Evolutionary conservation across 2,888 invertebrate genomes (phyloP), one percentile per base, ranked within the genome.

Genomic region (Cephus pulcher): DNA sequence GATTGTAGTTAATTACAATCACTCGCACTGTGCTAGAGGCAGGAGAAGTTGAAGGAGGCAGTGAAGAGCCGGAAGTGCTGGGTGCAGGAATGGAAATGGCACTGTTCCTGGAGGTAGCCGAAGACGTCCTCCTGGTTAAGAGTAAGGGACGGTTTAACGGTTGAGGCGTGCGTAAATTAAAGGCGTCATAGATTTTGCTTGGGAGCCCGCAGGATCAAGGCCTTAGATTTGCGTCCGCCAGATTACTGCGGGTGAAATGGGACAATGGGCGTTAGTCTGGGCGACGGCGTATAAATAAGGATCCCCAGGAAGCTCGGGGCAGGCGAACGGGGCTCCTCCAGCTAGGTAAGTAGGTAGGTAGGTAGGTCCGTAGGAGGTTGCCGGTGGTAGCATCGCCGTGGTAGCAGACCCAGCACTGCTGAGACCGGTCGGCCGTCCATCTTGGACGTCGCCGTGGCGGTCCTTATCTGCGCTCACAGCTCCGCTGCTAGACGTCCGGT

Each of bases 221-320:
- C 90, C 90, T 91, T 90, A 91, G 91, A 91, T 91, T 91, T 91
- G 91, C 91, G 91, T 91, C 91, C 90, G 88, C 89, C 90, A 90
- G 91, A 91, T 91, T 91, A 91, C 89, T 88, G 86, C 87, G 86
- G 87, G 89, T 89, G 89, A 91, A 91, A 90, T 91, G 90, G 91
- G 90, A 91, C 90, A 91, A 91, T 91, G 91, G 90, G 90, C 90
- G 90, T 90, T 91, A 90, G 90, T 89, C 89, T 90, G 87, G 88
- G 85, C 88, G 87, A 89, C 86, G 89, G 87, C 88, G 88, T 90
- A 90, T 90, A 90, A 90, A 90, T 90, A 90, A 90, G 90, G 90
- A 90, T 90, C 89, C 89, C 88, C 86, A 88, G 88, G 89, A 90
- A 90, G 90, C 89, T 85, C 83, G 87, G 83, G 86, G 84, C 82